Evolutionary conservation across 1,140 invertebrate species (phyloP).

Genomic region (Chironomus striatipennis): DNA sequence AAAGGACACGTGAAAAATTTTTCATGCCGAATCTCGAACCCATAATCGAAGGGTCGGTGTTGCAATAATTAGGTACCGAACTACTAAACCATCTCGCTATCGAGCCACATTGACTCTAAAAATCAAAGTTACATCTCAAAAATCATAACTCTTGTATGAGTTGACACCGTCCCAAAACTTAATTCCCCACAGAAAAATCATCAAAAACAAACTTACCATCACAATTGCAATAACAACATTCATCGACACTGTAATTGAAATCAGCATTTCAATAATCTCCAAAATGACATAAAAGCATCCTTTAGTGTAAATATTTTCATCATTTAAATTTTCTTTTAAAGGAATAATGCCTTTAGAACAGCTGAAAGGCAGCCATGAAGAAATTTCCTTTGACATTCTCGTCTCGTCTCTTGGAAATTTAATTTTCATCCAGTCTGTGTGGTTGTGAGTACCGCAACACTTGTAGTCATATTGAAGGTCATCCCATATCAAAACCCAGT

Average conservation of each 20-base stretch:
- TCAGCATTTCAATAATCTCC: neutral
- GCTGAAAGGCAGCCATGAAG: neutral
- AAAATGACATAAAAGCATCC: neutral
- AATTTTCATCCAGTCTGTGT: neutral
- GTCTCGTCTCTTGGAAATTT: neutral
- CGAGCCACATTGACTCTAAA: too few species aligned
- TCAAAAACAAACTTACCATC: neutral
- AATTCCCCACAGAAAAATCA: too few species aligned
- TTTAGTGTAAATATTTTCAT: neutral
- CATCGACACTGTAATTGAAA: neutral
- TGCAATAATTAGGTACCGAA: too few species aligned
- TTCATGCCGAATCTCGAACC: too few species aligned
- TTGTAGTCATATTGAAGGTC: constrained; percentile 5
- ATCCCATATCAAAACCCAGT: neutral
- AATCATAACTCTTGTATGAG: too few species aligned
- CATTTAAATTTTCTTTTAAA: neutral
- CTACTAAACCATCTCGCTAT: too few species aligned
- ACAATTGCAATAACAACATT: neutral
- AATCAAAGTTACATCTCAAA: too few species aligned
- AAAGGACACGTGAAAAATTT: too few species aligned
- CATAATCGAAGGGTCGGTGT: too few species aligned
- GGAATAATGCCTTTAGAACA: neutral
- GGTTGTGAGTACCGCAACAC: neutral
- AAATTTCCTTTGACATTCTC: neutral
- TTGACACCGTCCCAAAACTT: too few species aligned